Evolutionary conservation across 1,140 invertebrate species (phyloP).

Genomic region (Heterodera schachtii): DNA sequence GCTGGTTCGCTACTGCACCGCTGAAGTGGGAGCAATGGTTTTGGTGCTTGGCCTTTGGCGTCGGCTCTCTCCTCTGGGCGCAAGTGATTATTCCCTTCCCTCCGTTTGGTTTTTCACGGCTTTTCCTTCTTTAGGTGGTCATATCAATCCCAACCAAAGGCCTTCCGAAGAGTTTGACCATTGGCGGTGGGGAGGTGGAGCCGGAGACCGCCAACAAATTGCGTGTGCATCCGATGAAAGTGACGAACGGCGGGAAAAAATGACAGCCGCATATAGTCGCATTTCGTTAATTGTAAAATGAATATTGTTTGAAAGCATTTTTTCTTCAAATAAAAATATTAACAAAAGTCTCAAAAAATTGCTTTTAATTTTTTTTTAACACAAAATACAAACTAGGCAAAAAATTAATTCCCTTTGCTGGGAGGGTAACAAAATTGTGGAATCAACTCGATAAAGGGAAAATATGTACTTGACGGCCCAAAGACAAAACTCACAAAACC

Average conservation of each 20-base stretch:
- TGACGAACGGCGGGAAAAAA: conserved; percentile 77
- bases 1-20: conserved; percentile 88
- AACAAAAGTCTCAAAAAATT: too few species aligned
- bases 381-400: too few species aligned
- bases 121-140: conserved; percentile 69
- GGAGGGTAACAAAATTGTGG: too few species aligned
- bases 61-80: conserved; percentile 91
- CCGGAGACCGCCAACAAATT: conserved; percentile 71
- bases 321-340: too few species aligned
- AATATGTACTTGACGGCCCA: too few species aligned
- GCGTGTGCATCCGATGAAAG: conserved; percentile 80
- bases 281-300: too few species aligned
- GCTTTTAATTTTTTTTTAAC: too few species aligned
- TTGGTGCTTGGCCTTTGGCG: conserved; percentile 95
- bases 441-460: too few species aligned
- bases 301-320: too few species aligned
- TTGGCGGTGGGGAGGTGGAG: conserved; percentile 61
- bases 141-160: conserved; percentile 83
- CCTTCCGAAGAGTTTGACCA: conserved; percentile 70
- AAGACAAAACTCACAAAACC: too few species aligned
- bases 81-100: conserved; percentile 70
- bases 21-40: conserved; percentile 92
- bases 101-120: background rate
- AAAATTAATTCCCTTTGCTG: too few species aligned
- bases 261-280: too few species aligned